A percentile compares a stretch with the other conserved stretches of the same genome.
Conservation (phyloP, 2,888 invertebrate genomes). For the Trachelus stipa region DNA sequence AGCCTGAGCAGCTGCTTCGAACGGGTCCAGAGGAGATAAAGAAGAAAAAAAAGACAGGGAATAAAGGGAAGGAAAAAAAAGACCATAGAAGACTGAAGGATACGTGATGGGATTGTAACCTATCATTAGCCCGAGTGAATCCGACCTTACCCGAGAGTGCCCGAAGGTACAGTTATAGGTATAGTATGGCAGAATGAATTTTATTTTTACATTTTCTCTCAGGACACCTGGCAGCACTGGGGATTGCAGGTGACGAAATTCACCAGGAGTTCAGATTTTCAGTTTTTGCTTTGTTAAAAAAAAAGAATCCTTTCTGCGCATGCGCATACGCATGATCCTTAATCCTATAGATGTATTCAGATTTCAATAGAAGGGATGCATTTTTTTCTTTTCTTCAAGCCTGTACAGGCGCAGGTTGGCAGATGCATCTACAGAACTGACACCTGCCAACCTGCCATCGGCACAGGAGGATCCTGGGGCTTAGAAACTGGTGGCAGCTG, state of each 20-base stretch:
- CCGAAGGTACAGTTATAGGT: no score
- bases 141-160: background rate
- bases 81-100: background rate
- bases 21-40: no score
- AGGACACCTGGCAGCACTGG: slow-evolving; percentile 43
- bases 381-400: no score
- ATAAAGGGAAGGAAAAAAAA: slow-evolving; percentile 23
- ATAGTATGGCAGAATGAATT: slow-evolving; percentile 27
- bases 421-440: slow-evolving; percentile 45
- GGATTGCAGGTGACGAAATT: slow-evolving; percentile 46
- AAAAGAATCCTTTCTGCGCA: slow-evolving; percentile 14
- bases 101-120: slow-evolving; percentile 21
- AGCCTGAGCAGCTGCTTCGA: no score
- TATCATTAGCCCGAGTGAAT: slow-evolving; percentile 33
- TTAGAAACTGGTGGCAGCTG: background rate
- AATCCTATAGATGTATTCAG: background rate
- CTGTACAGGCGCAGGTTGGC: slow-evolving; percentile 38
- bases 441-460: slow-evolving; percentile 48
- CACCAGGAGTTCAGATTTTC: slow-evolving; percentile 11
- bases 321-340: slow-evolving; percentile 27
- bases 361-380: no score
- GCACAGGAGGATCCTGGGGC: slow-evolving; percentile 23
- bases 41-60: background rate
- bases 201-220: slow-evolving; percentile 39
- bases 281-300: slow-evolving; percentile 11